Evolutionary conservation across 2,797 vertebrate species (phyloP), one percentile per base, ranked within the genome.

Genomic region (Falco rusticolus): DNA sequence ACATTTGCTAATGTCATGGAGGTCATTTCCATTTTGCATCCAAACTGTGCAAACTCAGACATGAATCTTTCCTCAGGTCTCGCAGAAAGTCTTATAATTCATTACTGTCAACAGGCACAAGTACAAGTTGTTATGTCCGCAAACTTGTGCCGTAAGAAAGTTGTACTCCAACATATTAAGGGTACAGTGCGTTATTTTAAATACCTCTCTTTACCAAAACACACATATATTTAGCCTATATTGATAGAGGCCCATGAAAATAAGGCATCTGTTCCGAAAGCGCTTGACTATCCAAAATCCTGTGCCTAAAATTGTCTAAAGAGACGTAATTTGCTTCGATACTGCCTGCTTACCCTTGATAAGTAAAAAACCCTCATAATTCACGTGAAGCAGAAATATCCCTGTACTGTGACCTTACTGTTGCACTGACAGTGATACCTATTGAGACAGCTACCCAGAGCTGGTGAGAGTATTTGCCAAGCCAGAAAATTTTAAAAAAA

Each of bases 1-100:
- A 18, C 26, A 0, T 45, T 11, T 17, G 53, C 64, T 11, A 4
- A 33, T 0, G 22, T 4, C 5, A 2, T 1, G 54, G 57, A 63
- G 28, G 41, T 31, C 5, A 8, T 15, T 56, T 29, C 51, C 50
- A 7, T 17, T 61, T 22, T 7, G 37, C 59, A 33, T 14, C 59
- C 69, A 14, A 37, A 26, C 39, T 5, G 22, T 3, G 41, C 41
- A 21, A 45, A 14, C 57, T 37, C 68, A 11, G 21, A 31, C 13
- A 26, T 0, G 9, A 54, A 14, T 39, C 48, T 33, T 39, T 7
- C n/a, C 39, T 11, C 26, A 1, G 68, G 39, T 14, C 33, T 45
- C 20, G 16, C 80, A 37, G 48, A 47, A 54, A 39, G 13, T 29
- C 48, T 26, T 28, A 72, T 21, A 12, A 34, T 41, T 41, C 13